Evolutionary conservation across 2,797 vertebrate species (phyloP).

Genomic region (Peromyscus aztecus): DNA sequence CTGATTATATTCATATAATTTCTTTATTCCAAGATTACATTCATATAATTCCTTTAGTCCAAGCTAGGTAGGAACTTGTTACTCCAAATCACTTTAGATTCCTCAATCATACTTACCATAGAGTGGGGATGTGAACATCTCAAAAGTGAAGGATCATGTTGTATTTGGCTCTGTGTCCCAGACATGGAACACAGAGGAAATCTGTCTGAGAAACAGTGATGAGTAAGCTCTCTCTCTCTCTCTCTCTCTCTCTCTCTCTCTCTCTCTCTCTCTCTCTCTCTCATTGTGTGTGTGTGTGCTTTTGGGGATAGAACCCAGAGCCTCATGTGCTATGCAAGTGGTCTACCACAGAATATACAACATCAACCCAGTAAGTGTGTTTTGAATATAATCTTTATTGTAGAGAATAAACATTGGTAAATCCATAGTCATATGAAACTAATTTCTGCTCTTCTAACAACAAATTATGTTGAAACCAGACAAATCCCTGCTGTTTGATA

Average conservation of each 20-base stretch:
- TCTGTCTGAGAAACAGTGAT: neutral
- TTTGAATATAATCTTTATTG: conserved; percentile 31
- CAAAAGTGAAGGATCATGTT: neutral
- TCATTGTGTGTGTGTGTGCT: no score
- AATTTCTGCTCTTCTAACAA: neutral
- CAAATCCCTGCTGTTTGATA: neutral
- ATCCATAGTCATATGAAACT: neutral
- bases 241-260: neutral
- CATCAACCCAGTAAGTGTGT: conserved; percentile 8
- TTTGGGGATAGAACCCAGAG: neutral
- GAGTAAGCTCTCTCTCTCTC: neutral
- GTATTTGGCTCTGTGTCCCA: neutral
- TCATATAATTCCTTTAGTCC: neutral
- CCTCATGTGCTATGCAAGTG: neutral
- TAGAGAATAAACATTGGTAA: neutral
- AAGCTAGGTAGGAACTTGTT: neutral
- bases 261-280: no score
- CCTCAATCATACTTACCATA: neutral
- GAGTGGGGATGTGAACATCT: neutral
- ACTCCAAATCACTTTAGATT: neutral
- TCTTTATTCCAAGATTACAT: neutral
- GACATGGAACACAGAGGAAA: neutral
- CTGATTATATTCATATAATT: neutral
- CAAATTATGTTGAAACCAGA: neutral
- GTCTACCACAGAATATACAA: neutral